Conservation (phyloP, 2,888 invertebrate species). For the Himalopsyche anomala region DNA sequence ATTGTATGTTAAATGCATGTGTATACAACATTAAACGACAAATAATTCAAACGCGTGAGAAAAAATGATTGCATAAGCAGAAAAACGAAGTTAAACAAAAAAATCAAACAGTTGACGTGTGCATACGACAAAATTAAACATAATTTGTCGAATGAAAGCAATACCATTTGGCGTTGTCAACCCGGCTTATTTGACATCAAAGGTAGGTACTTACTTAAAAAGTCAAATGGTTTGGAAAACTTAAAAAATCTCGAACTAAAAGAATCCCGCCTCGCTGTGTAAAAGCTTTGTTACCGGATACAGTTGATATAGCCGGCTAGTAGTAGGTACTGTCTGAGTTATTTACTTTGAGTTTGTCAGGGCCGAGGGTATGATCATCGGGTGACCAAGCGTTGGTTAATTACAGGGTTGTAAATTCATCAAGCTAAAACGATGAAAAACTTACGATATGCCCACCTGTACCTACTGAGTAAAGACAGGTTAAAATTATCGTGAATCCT, state of each 20-base stretch:
- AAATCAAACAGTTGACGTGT: neutral
- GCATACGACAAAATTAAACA: constrained; percentile 9
- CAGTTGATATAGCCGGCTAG: constrained; percentile 43
- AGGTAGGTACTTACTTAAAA: constrained; percentile 49
- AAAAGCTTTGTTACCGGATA: constrained; percentile 55
- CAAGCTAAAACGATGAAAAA: no score
- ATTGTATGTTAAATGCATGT: no score
- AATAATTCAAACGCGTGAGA: no score
- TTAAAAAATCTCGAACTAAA: constrained; percentile 37
- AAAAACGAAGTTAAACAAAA: neutral
- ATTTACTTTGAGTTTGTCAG: constrained; percentile 54
- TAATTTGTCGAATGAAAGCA: constrained; percentile 21
- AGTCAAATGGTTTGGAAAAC: constrained; percentile 38
- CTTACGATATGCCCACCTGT: no score
- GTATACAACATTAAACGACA: no score
- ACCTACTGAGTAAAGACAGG: no score
- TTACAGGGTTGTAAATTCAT: no score
- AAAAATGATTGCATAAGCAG: no score
- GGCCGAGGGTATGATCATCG: constrained; percentile 45
- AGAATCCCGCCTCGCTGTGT: constrained; percentile 41
- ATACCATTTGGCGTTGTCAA: neutral
- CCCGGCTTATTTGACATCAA: constrained; percentile 16
- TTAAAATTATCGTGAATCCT: no score
- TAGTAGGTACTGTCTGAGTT: constrained; percentile 43
- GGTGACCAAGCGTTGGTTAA: constrained; percentile 34